phyloP scores from a whole-genome alignment of 2,113 vertebrate species.

The Pomatorhinus ruficollis region DNA sequence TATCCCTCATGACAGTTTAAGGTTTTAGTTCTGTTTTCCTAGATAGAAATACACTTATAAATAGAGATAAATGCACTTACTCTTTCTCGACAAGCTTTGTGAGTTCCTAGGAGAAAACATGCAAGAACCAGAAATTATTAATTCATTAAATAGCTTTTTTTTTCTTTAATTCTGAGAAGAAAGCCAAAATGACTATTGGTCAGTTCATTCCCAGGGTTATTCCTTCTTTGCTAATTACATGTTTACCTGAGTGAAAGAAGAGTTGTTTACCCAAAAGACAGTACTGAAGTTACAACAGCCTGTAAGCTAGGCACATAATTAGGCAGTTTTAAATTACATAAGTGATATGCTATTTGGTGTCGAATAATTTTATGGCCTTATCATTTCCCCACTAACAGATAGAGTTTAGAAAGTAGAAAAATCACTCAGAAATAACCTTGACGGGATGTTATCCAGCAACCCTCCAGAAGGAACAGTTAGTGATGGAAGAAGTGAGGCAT shows the following conservation, averaged over 20 bases:
- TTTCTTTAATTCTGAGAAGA: not conserved
- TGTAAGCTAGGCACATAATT: not conserved
- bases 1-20: not conserved
- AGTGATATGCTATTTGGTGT: not conserved
- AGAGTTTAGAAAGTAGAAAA: not conserved
- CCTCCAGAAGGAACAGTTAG: not conserved
- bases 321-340: not conserved
- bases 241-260: not conserved
- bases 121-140: not conserved
- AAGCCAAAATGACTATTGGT: not conserved
- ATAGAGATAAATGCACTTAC: not conserved
- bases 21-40: not conserved
- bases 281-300: not conserved
- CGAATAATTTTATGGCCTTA: slow-evolving; percentile 22
- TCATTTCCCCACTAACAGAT: not conserved
- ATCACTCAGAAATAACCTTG: not conserved
- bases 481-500: not conserved
- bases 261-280: not conserved
- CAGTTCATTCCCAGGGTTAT: not conserved
- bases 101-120: not conserved
- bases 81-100: not conserved
- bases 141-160: not conserved
- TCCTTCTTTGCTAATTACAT: not conserved
- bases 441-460: not conserved
- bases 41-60: too few species aligned